Evolutionary conservation across 2,888 invertebrate species (phyloP), one percentile per base, ranked within the genome.

Genomic region (Drosophila limbata): DNA sequence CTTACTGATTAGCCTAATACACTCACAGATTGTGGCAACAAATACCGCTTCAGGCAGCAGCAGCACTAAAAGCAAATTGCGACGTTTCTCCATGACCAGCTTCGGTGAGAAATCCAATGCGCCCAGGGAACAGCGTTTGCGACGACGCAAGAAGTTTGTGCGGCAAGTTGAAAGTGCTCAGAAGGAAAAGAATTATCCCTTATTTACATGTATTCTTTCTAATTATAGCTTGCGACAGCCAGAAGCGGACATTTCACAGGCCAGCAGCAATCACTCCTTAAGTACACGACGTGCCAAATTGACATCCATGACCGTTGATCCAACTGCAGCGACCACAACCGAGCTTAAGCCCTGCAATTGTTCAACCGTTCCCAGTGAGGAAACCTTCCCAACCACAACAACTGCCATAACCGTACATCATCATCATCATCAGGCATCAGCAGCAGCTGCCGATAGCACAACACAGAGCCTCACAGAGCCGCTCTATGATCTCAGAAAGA

Each of bases 1-100:
- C 94, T 93, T 96, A 87, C 93, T 95, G 53, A 93, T 97, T 69
- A 96, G 96, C 79, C 93, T 96, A 60, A 95, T 97, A 70, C 96
- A 97, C 91, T 96, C 96, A 0, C 96, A 96, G 93, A 96, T 97
- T 82, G 96, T 95, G 9, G 95, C 95, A 1, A 95, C 95, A 6
- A 94, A 94, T 84, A 93, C 93, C n/a, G 92, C 85, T 28, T 55
- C 82, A 2, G 90, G 84, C 61, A 76, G 86, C 25, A 69, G 25
- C 25, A 25, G 75, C 21, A 85, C 37, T 15, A 88, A 91, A 40
- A 80, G 77, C 28, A 92, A 92, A 66, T 84, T 89, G 15, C 89
- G 92, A n/a, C 89, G 90, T 4, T 88, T 88, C 65, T 90, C 91
- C 44, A 89, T 90, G 70, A 77, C 81, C 31, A 84, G 59, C 40